Conservation (phyloP, 2,888 invertebrate genomes). For the Leucoma salicis region DNA sequence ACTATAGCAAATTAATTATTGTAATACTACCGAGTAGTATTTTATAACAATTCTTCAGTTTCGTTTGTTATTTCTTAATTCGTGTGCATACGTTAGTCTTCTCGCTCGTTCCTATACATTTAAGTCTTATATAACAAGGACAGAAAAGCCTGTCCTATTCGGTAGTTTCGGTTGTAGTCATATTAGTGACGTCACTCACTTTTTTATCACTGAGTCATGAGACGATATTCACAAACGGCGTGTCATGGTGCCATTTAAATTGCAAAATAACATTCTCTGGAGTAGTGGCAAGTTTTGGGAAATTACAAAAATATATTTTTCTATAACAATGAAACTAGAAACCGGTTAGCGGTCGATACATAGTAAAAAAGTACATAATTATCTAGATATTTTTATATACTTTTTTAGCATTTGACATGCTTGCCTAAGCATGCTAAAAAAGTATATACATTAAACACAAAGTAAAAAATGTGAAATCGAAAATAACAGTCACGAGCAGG, state of each 20-base stretch:
- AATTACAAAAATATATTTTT: no score
- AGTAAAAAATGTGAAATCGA: no score
- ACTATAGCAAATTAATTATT: slow-evolving; percentile 9
- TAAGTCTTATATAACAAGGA: slow-evolving; percentile 12
- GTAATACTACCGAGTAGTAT: slow-evolving; percentile 14
- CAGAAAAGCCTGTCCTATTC: neutral
- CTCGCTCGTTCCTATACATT: slow-evolving; percentile 10
- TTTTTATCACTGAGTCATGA: slow-evolving; percentile 27
- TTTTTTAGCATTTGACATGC: no score
- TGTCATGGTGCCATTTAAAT: neutral
- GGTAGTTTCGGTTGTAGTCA: neutral
- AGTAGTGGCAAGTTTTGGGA: no score
- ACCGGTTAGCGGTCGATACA: no score
- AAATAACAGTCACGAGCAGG: no score
- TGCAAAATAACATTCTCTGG: no score
- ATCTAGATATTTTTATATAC: no score
- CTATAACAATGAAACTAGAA: no score
- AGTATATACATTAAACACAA: no score
- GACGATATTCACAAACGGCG: neutral
- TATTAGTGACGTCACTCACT: slow-evolving; percentile 22
- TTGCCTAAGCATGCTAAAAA: no score
- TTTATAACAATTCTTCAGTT: slow-evolving; percentile 1
- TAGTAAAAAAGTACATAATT: no score
- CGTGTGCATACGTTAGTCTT: slow-evolving; percentile 9
- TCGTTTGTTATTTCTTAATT: slow-evolving; percentile 2